Base-by-base conservation (phyloP, 2,797 vertebrate genomes). In the Gadopsis bispinosus region DNA sequence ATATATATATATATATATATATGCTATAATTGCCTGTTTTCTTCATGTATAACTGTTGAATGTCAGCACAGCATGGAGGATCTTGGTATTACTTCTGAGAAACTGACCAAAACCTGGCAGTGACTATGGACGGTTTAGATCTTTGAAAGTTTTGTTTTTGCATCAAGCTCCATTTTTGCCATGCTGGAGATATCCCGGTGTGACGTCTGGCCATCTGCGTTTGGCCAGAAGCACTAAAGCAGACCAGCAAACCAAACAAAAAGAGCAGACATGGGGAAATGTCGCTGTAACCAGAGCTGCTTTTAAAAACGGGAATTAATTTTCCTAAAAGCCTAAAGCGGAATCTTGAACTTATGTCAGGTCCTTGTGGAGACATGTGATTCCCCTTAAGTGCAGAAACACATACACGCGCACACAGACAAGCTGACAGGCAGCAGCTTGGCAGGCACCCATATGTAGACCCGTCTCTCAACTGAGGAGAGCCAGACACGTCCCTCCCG, bases 361-460 rank as follows among this genome's bases (percentile, higher is more conserved):
- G 67, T 62, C 43, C 56, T 48, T 8, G 35, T 19, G 59, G 13
- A 48, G 47, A 66, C 39, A 60, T 77, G 33, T 78, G 73, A 59
- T 70, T n/a, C 54, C 14, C 63, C 13, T 48, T 16, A 26, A 54
- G 19, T 35, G 41, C 31, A 74, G 53, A 74, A 75, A 70, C 54
- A 77, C 65, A 61, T 22, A 61, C 58, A 63, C 10, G 61, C 37
- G 62, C 43, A 31, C 47, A 20, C 67, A 58, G 4, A 31, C n/a
- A 56, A 7, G 45, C 59, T 50, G 67, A 69, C 67, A 80, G 59
- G 39, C n/a, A 33, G 31, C 55, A 58, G 67, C 75, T 79, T 70
- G 58, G 80, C 71, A 76, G 71, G 69, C 73, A 77, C 37, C 48
- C 64, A 63, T 31, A 79, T 68, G 59, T 64, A 77, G 48, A 53